Conservation (phyloP, 2,797 vertebrate genomes). For the Gila robusta region DNA sequence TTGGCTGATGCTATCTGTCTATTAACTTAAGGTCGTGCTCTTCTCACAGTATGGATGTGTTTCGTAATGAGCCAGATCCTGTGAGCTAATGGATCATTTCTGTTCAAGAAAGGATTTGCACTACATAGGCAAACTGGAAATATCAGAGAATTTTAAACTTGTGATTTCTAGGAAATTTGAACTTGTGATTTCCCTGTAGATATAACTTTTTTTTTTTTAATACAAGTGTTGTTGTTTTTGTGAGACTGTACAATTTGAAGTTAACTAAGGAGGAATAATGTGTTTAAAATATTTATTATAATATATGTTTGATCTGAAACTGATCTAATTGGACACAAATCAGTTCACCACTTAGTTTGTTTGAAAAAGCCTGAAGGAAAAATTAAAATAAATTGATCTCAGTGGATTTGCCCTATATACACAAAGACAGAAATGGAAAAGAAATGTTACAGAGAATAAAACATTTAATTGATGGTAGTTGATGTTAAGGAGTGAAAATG, state of each 20-base stretch:
- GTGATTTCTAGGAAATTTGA: background rate
- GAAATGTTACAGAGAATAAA: background rate
- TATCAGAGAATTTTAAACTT: background rate
- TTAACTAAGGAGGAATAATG: background rate
- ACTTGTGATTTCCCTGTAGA: background rate
- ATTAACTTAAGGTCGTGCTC: slow-evolving; percentile 39
- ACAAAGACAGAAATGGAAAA: background rate
- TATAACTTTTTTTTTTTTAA: background rate
- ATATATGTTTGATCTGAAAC: background rate
- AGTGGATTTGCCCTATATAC: background rate
- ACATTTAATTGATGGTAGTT: background rate
- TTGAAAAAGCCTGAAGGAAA: background rate
- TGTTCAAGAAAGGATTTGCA: background rate
- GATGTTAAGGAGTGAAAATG: background rate
- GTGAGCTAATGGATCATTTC: slow-evolving; percentile 1
- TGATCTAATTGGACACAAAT: too few relatives aligned
- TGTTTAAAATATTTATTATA: background rate
- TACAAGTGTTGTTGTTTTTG: background rate
- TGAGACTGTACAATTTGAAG: background rate
- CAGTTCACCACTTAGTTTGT: background rate
- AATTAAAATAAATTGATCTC: background rate
- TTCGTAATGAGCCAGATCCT: slow-evolving; percentile 33
- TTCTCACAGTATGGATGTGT: slow-evolving; percentile 35
- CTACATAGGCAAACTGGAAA: background rate
- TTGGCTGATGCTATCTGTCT: slow-evolving; percentile 41